Evolutionary conservation across 2,113 vertebrate genomes (phyloP).

Genomic region (Charadrius vociferus): DNA sequence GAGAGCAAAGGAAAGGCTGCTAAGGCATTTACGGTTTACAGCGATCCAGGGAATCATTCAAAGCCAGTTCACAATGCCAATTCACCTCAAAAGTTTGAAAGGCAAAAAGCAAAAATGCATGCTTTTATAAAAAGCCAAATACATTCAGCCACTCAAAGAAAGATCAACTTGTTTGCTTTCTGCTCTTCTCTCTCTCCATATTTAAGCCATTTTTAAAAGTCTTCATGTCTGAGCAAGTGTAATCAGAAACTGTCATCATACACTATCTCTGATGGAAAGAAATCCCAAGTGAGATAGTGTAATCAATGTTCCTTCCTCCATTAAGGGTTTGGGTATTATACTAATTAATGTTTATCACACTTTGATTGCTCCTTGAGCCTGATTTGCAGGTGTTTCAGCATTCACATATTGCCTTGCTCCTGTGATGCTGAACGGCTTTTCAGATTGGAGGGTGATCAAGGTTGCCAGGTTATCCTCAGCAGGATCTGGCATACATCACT

Average conservation of each 20-base stretch:
- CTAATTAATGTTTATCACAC: slow-evolving; percentile 71
- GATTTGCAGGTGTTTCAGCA: slow-evolving; percentile 67
- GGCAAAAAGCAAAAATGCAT: background rate
- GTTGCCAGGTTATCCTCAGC: slow-evolving; percentile 25
- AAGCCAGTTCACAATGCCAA: background rate
- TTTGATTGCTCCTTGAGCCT: slow-evolving; percentile 69
- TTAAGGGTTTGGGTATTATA: slow-evolving; percentile 63
- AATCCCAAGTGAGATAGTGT: slow-evolving; percentile 49
- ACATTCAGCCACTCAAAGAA: background rate
- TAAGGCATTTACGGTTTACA: background rate
- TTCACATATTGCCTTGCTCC: background rate
- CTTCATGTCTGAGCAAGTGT: slow-evolving; percentile 53
- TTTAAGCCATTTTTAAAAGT: slow-evolving; percentile 31
- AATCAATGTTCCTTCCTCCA: slow-evolving; percentile 68
- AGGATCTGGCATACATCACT: background rate
- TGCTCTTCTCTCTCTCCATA: slow-evolving; percentile 3
- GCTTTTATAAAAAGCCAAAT: background rate
- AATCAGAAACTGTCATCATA: slow-evolving; percentile 62
- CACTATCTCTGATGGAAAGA: slow-evolving; percentile 38
- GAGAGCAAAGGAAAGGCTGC: background rate
- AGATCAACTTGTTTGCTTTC: slow-evolving; percentile 45
- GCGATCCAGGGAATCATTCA: background rate
- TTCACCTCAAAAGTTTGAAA: slow-evolving; percentile 5
- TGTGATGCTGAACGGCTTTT: background rate
- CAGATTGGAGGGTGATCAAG: slow-evolving; percentile 20